Evolutionary conservation across 2,888 invertebrate genomes (phyloP), one percentile per base, ranked within the genome.

Genomic region (Thyatira batis): DNA sequence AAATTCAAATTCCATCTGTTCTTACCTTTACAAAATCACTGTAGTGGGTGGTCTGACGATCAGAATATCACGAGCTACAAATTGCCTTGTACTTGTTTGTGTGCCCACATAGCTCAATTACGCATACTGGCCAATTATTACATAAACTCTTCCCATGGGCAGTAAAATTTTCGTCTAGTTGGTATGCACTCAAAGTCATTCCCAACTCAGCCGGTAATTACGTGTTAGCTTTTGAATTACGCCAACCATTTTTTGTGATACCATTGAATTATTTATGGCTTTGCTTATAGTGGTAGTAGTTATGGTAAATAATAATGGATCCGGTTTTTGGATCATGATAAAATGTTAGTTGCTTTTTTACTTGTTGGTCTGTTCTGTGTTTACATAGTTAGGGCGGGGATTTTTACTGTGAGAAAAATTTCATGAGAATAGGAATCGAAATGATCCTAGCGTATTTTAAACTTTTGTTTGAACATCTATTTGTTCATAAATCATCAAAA

Each of bases 31-130:
- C 53, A 56, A 61, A n/a, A 63, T 58, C 57, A 48, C 48, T 28
- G 48, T 57, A 67, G 71, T 80, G 82, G 84, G 85, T 86, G 85
- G 86, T 85, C 84, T 64, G 63, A 58, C 56, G 58, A 61, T 71
- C 65, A 65, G 61, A 52, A 62, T 74, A 78, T 79, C 76, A 75
- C 70, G 71, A 72, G 69, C 74, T 71, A 81, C 80, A 85, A 85
- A 85, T 84, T 82, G 79, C 78, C 68, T 63, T 59, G 63, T 73
- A 66, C 76, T 78, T 72, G 75, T 80, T 76, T 79, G 74, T 73
- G 72, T 73, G 63, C 67, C 73, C 65, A 74, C 76, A 79, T 78
- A 80, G 75, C 77, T 84, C 81, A 78, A 84, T 85, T 82, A 85
- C 78, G 69, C 63, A 69, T 57, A 54, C 71, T 73, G 69, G 68